Conservation (phyloP, 2,888 invertebrate species). For the Stenichneumon culpator region DNA sequence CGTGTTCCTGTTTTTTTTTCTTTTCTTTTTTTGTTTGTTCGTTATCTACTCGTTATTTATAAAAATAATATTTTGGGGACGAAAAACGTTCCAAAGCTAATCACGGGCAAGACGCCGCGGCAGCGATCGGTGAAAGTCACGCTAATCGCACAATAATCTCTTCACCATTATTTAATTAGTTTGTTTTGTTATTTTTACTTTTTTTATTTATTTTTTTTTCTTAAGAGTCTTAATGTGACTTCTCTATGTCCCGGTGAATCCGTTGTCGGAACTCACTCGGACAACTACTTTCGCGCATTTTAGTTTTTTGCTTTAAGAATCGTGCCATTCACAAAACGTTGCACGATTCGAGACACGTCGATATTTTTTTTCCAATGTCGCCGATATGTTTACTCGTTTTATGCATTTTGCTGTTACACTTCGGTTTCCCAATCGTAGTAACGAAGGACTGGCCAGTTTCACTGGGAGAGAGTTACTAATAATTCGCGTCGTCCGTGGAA, state of each 20-base stretch:
- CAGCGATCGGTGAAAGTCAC: conserved; percentile 37
- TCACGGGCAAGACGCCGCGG: conserved; percentile 68
- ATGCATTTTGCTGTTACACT: conserved; percentile 23
- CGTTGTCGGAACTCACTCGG: not conserved
- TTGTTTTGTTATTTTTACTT: conserved; percentile 13
- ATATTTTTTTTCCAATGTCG: conserved; percentile 25
- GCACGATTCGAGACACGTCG: conserved; percentile 19
- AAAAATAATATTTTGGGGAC: conserved; percentile 83
- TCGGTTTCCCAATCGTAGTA: conserved; percentile 23
- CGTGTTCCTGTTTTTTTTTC: conserved; percentile 67
- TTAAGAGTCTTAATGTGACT: conserved; percentile 31
- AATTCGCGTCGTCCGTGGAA: conserved; percentile 24
- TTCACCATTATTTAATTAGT: conserved; percentile 19
- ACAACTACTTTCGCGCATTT: conserved; percentile 23
- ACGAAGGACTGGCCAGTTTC: conserved; percentile 57
- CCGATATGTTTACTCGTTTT: conserved; percentile 62
- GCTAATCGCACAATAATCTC: conserved; percentile 45
- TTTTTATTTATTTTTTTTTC: conserved; percentile 28
- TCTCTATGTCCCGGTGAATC: conserved; percentile 11
- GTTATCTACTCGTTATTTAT: conserved; percentile 79
- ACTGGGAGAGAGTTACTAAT: conserved; percentile 28
- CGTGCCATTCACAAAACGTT: conserved; percentile 29
- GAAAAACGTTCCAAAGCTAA: conserved; percentile 77
- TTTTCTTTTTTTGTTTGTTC: not conserved
- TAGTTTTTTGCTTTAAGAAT: not conserved